Evolutionary conservation across 1,140 invertebrate species (phyloP).

Genomic region (Bombus difficillimus): DNA sequence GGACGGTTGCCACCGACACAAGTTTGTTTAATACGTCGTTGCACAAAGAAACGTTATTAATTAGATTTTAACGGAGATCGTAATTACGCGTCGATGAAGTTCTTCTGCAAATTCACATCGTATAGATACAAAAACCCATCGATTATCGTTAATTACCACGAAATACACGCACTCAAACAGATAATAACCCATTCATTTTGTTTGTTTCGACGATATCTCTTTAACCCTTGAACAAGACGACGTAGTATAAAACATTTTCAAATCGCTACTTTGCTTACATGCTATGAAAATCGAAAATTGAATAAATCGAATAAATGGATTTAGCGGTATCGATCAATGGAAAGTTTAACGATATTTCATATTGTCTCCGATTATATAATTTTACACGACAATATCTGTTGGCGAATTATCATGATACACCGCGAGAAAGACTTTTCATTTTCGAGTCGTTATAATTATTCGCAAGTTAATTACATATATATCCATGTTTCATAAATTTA

Average conservation of each 20-base stretch:
- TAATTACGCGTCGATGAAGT: background rate
- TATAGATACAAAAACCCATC: background rate
- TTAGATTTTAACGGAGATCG: background rate
- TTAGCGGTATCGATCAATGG: constrained; percentile 12
- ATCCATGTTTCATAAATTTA: background rate
- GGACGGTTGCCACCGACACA: background rate
- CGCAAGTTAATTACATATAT: background rate
- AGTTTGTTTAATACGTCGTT: background rate
- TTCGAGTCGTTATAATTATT: background rate
- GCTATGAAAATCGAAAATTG: too few species aligned
- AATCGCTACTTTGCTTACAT: too few species aligned
- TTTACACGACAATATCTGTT: background rate
- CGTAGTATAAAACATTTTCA: too few species aligned
- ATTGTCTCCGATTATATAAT: background rate
- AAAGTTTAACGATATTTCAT: background rate
- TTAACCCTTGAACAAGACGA: too few species aligned
- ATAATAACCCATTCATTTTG: background rate
- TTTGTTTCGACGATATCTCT: background rate
- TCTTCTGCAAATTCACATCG: background rate
- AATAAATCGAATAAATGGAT: background rate
- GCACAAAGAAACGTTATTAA: background rate
- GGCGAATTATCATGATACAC: background rate
- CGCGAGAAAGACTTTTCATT: background rate
- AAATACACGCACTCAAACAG: background rate
- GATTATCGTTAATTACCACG: background rate